Base-by-base conservation (phyloP, 2,797 vertebrate species). In the Alcedo quadribrachys region DNA sequence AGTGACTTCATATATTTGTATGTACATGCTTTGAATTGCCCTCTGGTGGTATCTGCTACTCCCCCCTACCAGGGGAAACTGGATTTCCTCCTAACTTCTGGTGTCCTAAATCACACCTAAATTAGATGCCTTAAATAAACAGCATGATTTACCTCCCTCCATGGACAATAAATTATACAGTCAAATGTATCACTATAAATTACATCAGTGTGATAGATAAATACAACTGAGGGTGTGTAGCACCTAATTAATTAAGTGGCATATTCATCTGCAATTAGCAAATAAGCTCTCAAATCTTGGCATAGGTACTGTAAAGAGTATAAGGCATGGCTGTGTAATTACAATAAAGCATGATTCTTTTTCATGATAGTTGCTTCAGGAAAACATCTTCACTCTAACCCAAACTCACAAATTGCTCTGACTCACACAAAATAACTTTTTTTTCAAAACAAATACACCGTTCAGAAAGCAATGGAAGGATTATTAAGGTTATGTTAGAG, bases 211-310 rank as follows among this genome's bases (percentile, higher is more conserved):
- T 88, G 91, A 97, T 96, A 94, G 82, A 96, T 95, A 87, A 43
- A 92, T 53, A 87, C 74, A 92, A 65, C 16, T 46, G 86, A 95
- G 84, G 66, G 78, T 85, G 66, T 66, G 24, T 75, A 85, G 92
- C 78, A 94, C 92, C 93, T 89, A 95, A 97, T 96, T 96, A 94
- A 89, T 96, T 90, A 96, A 89, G 89, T 18, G 28, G 79, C 76
- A 89, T 92, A 85, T 85, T 94, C 83, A 84, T 81, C 73, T 91
- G 51, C 94, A 96, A 96, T 96, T 95, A 91, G 81, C 66, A 93
- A 96, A 96, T 93, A 79, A 94, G 76, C 86, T 89, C 79, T 89
- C 83, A 63, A 61, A 92, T 79, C 79, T 86, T 93, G 88, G 88
- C 96, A 89, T 83, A 53, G 30, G 62, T 62, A 54, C 76, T 82